Conservation (phyloP, 2,888 invertebrate species). For the Odiellus spinosus region DNA sequence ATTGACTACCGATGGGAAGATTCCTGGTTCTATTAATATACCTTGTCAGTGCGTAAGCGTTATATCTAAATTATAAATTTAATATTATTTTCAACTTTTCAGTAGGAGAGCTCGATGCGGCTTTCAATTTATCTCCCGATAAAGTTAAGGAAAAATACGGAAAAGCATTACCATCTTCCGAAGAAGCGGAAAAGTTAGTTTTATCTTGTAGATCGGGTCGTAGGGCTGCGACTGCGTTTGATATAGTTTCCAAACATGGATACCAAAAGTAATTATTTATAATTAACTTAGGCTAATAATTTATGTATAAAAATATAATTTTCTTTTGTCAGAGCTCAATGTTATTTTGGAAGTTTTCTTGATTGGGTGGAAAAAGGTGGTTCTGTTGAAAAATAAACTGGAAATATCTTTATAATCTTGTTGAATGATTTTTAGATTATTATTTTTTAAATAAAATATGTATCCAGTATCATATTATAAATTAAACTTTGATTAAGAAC, state of each 20-base stretch:
- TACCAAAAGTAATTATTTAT: not conserved
- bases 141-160: not conserved
- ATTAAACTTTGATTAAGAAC: too few species aligned
- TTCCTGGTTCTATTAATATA: slow-evolving; percentile 13
- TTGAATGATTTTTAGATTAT: too few species aligned
- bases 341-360: not conserved
- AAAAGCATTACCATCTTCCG: not conserved
- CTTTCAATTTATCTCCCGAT: not conserved
- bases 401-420: too few species aligned
- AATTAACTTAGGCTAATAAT: too few species aligned
- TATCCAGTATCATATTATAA: too few species aligned
- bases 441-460: too few species aligned
- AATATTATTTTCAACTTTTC: not conserved
- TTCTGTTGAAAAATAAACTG: too few species aligned
- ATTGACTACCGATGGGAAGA: slow-evolving; percentile 13
- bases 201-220: not conserved
- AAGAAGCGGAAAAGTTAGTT: not conserved
- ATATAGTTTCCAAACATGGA: not conserved
- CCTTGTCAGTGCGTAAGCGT: slow-evolving; percentile 3
- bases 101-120: not conserved
- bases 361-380: not conserved
- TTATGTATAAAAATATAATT: not conserved
- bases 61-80: too few species aligned
- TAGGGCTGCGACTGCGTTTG: not conserved
- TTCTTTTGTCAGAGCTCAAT: not conserved